These are phyloP conservation scores for Dugesia japonica DNA, from an alignment of 2,888 invertebrate genomes.

Conservation along the genomic window DNA sequence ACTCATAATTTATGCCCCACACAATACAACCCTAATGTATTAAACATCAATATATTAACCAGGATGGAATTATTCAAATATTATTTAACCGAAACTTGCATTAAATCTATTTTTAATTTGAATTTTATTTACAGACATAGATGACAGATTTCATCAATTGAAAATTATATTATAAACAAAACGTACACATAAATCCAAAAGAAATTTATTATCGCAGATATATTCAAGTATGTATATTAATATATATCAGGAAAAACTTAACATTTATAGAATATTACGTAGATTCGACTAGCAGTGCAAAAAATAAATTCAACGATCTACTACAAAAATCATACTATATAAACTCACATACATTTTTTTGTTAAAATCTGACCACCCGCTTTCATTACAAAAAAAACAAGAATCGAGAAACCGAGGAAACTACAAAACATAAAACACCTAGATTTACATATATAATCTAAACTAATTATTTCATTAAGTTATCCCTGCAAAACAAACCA, in stretches of 20 bases:
- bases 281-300: not conserved
- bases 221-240: not conserved
- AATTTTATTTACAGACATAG: too few relatives aligned
- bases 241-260: conserved; percentile 15
- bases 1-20: too few relatives aligned
- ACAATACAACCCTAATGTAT: too few relatives aligned
- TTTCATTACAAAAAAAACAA: not conserved
- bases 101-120: too few relatives aligned
- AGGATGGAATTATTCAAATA: too few relatives aligned
- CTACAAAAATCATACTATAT: conserved; percentile 6
- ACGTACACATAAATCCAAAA: not conserved
- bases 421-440: conserved; percentile 20
- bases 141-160: too few relatives aligned
- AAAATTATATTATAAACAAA: too few relatives aligned
- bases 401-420: not conserved
- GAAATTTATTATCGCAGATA: conserved; percentile 1
- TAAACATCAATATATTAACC: too few relatives aligned
- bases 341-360: not conserved
- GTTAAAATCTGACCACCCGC: not conserved
- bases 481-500: conserved; percentile 15
- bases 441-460: not conserved
- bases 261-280: not conserved
- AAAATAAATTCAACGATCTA: conserved; percentile 20
- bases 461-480: not conserved
- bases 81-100: too few relatives aligned